Evolutionary conservation across 2,888 invertebrate species (phyloP), one percentile per base, ranked within the genome.

Genomic region (Papilio protenor): DNA sequence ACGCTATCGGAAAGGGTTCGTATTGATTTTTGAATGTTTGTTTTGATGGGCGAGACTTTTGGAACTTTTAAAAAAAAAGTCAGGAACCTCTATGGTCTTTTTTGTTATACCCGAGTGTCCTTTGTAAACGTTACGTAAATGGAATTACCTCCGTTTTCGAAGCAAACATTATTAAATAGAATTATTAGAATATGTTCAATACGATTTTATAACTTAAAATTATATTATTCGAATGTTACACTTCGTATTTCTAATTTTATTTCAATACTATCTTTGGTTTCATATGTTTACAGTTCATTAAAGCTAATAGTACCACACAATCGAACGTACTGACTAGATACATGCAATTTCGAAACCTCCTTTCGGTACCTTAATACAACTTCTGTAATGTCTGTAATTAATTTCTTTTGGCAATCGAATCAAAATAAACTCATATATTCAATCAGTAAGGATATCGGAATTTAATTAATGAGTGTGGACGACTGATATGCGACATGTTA

Each of bases 1-100:
- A 88, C 89, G 85, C 84, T 90, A 91, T 92, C 89, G 88, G 87
- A 85, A 91, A 92, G 92, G 92, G 92, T 91, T 92, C 88, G 80
- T 94, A 92, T 94, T 94, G 93, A 92, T 93, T 94, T 93, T 92
- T 85, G 85, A 89, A 88, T 93, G 89, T 94, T 93, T 92, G 89
- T 88, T 90, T 88, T 92, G 89, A 91, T 92, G 90, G 89, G 84
- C 84, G 86, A 88, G 87, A 88, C 84, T 89, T 89, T 89, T 87
- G 85, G 78, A 66, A 72, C 75, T 75, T 78, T 72, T 61, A 52
- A 86, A 85, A 84, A 81, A 81, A 81, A 76, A 74, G 69, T 84
- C 82, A 82, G 82, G 80, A 80, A 84, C 85, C 83, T 84, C 86
- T 85, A 86, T 85, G 66, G 66, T 33, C 21, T 61, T 80, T 83